Percentiles rank a stretch among this genome's conserved stretches.
Conservation (phyloP, 2,888 invertebrate species). For the Synergus gifuensis region DNA sequence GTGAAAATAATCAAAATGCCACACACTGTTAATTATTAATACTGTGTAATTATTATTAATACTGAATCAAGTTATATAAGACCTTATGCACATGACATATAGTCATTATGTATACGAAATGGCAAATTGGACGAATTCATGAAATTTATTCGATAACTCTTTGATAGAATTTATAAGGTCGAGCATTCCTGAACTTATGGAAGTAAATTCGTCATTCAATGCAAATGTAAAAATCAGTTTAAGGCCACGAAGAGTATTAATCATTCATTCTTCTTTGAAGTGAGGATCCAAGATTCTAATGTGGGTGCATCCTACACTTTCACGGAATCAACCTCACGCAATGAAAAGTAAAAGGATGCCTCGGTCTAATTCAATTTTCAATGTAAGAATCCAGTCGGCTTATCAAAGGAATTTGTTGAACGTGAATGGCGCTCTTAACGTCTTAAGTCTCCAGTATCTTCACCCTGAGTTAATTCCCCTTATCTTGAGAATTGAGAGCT, state of each 20-base stretch:
- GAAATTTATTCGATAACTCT: not conserved
- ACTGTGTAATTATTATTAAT: too few relatives aligned
- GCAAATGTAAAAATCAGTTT: slow-evolving; percentile 19
- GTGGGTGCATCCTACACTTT: slow-evolving; percentile 34
- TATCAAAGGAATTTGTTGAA: too few relatives aligned
- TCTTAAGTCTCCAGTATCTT: too few relatives aligned
- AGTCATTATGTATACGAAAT: too few relatives aligned
- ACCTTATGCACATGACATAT: too few relatives aligned
- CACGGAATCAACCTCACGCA: slow-evolving; percentile 4
- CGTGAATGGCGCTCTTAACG: too few relatives aligned
- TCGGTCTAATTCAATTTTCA: not conserved
- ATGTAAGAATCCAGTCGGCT: not conserved
- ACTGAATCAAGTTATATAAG: too few relatives aligned
- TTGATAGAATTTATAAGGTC: not conserved
- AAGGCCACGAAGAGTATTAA: slow-evolving; percentile 8
- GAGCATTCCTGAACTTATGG: slow-evolving; percentile 3
- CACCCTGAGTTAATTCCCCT: too few relatives aligned
- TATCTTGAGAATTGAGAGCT: not conserved
- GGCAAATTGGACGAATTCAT: too few relatives aligned
- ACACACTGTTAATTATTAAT: too few relatives aligned
- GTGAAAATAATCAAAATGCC: too few relatives aligned
- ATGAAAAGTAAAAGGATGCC: slow-evolving; percentile 48
- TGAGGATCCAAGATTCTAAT: not conserved
- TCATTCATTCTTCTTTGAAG: slow-evolving; percentile 12
- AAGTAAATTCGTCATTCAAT: slow-evolving; percentile 4